Evolutionary conservation across 2,888 invertebrate genomes (phyloP).

Genomic region (Ornithoptera alexandrae): DNA sequence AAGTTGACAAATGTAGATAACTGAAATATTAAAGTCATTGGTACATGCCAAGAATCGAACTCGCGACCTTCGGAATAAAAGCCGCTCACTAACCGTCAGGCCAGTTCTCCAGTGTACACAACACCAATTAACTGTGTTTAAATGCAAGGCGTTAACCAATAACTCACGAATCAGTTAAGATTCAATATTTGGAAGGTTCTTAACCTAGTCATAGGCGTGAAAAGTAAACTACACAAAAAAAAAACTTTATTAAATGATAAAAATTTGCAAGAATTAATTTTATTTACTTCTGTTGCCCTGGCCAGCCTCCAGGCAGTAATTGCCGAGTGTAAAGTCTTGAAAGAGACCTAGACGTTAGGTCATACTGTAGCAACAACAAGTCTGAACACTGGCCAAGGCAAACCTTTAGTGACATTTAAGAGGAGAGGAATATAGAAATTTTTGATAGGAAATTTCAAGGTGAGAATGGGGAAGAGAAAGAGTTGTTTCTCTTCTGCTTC

Average conservation of each 20-base stretch:
- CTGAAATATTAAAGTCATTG: too few species aligned
- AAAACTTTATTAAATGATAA: conserved; percentile 17
- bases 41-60: too few species aligned
- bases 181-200: too few species aligned
- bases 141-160: too few species aligned
- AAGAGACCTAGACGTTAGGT: neutral
- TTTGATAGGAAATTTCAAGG: neutral
- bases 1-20: too few species aligned
- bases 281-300: conserved; percentile 45
- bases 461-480: neutral
- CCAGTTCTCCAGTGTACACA: too few species aligned
- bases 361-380: conserved; percentile 17
- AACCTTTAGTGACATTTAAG: conserved; percentile 45
- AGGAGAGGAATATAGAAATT: conserved; percentile 42
- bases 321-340: neutral
- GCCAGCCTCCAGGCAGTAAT: conserved; percentile 51
- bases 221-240: neutral
- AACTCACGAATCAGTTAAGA: too few species aligned
- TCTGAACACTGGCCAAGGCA: conserved; percentile 69
- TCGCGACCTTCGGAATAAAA: too few species aligned
- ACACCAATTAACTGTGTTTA: too few species aligned
- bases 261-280: neutral
- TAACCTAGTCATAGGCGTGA: neutral
- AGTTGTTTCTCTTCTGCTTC: neutral
- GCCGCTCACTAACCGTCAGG: too few species aligned